Evolutionary conservation across 1,140 invertebrate species (phyloP), one percentile per base, ranked within the genome.

Genomic region (Atta texana): DNA sequence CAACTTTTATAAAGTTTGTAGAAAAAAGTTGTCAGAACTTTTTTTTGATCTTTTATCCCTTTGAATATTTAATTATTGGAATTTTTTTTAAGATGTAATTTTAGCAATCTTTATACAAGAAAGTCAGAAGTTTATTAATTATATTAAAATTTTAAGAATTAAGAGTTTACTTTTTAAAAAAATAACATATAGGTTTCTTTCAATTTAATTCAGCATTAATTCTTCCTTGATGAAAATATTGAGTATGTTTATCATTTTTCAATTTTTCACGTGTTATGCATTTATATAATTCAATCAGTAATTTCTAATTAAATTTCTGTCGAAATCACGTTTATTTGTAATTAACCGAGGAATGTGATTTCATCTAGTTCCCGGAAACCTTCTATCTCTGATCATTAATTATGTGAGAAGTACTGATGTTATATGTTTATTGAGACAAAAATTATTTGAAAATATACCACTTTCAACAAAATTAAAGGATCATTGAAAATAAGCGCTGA

Each of bases 291-390:
- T 18, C 6, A 39, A 39, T 39, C 34, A 39, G 34, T 55, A 74
- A 31, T 31, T 34, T 12, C 28, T 8, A 74, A 74, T 74, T 57
- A 51, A 21, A 72, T 31, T 74, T 74, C 51, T 55, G 18, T 34
- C 49, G 16, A 53, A 66, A 34, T 18, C 10, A 16, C 12, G n/a
- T 57, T 74, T 55, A 55, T 55, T 53, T 53, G 7, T 72, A 74
- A 31, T 31, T 74, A n/a, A 53, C 14, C 21, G 44, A 55, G 16
- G 24, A 31, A 74, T 55, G 24, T 55, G 71, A 74, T 55, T 74
- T 74, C 18, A 57, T 57, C 28, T 21, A 34, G 66, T 69, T 44
- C 14, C 3, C 18, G 6, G 34, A 69, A 68, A 21, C 0, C 12
- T 68, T 68, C 34, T 39, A 39, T 4, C 18, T 34, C 44, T 12